A percentile compares a stretch with the other conserved stretches of the same genome.
phyloP scores from a whole-genome alignment of 2,113 vertebrate genomes.

The Coryphaenoides rupestris region DNA sequence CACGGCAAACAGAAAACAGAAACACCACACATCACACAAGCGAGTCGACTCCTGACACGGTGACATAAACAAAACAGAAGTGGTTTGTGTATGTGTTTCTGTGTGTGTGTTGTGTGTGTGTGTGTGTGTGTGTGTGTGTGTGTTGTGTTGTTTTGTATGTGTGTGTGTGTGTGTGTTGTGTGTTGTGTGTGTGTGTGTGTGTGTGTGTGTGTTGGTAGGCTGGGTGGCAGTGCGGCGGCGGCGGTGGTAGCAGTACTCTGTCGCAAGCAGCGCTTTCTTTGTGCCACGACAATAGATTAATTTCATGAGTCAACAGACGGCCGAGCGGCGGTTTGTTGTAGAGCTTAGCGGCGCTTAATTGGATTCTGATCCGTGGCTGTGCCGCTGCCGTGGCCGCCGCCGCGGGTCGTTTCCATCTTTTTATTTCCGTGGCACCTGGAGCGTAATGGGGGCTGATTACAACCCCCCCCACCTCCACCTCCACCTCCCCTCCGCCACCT shows the following conservation, averaged over 20 bases:
- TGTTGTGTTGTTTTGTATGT: too few relatives aligned
- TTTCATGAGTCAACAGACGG: conserved; percentile 78
- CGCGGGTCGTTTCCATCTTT: conserved; percentile 64
- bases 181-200: too few relatives aligned
- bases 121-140: not conserved
- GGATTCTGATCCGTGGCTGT: conserved; percentile 73
- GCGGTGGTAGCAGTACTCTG: conserved; percentile 47
- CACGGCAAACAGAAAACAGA: too few relatives aligned
- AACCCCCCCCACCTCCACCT: conserved; percentile 37
- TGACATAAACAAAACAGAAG: too few relatives aligned
- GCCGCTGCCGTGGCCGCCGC: too few relatives aligned
- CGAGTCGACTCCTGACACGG: too few relatives aligned
- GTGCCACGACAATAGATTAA: conserved; percentile 71
- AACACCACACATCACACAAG: too few relatives aligned
- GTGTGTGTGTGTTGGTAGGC: too few relatives aligned
- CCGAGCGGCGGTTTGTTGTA: conserved; percentile 67
- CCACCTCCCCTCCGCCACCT: too few relatives aligned
- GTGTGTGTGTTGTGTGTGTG: too few relatives aligned
- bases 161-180: conserved; percentile 1
- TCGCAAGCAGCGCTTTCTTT: conserved; percentile 57
- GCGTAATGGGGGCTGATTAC: conserved; percentile 70
- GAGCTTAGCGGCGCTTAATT: conserved; percentile 78
- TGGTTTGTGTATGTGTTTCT: too few relatives aligned
- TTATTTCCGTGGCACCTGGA: conserved; percentile 68
- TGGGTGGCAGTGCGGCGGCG: not conserved